Base-by-base conservation (phyloP, 2,113 vertebrate genomes). In the Otis tarda region DNA sequence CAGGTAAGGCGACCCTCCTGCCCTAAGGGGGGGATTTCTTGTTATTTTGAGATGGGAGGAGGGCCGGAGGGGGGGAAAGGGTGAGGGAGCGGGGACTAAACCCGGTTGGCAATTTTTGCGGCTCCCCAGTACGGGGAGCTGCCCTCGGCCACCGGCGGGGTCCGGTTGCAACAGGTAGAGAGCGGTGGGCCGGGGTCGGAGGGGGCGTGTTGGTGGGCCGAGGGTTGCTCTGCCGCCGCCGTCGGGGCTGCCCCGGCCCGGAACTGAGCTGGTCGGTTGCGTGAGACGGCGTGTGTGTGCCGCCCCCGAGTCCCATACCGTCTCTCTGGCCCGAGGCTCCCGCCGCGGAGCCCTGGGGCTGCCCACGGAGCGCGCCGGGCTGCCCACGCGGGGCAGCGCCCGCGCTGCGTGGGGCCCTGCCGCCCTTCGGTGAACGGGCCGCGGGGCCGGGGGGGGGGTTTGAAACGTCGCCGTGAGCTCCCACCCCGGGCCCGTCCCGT, bases 1-100 rank as follows among this genome's bases (percentile, higher is more conserved):
- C 99, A 99, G 99, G 99, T 99, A 99, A 94, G 98, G 79, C 41
- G 92, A 81, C 82, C 93, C 90, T 82, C 68, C 73, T 69, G 73
- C 53, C 78, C 78, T 7, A 23, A 3, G 57, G 45, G 65, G 19
- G 5, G 14, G 24, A 27, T 8, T 14, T 65, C 80, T 82, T 67
- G 69, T 69, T 41, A 61, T 60, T 90, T 95, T 90, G 89, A 82
- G 93, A 83, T 28, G 56, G 78, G 90, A 89, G 81, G n/a, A 19
- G 37, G 67, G 70, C 33, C 39, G 28, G 50, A 12, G 23, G 60
- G 24, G 24, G 41, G 83, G 31, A 5, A 8, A 23, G 73, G 7
- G 3, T 45, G 22, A 70, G 41, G 41, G 41, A 41, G 12, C 41
- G 41, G 41, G 41, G 41, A 41, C 41, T 41, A 41, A 41, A 41